A percentile compares a stretch with the other conserved stretches of the same genome.
phyloP scores from a whole-genome alignment of 1,140 invertebrate genomes.

The Tetranychus urticae region DNA sequence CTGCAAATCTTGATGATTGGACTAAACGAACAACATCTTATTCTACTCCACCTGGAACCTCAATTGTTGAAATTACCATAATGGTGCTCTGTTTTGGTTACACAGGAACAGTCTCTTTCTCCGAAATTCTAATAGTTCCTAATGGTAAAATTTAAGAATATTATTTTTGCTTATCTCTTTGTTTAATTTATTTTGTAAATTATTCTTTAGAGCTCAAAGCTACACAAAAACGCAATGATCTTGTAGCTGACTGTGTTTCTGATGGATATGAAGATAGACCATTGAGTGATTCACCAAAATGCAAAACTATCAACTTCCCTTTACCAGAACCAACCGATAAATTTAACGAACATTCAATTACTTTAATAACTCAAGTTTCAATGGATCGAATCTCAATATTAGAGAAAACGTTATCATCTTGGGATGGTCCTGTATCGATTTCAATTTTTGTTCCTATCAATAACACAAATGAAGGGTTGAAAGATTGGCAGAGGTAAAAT shows the following conservation, averaged over 20 bases:
- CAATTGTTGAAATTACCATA: constrained; percentile 10
- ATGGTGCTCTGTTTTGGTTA: constrained; percentile 15
- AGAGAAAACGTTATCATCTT: constrained; percentile 13
- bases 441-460: constrained; percentile 14
- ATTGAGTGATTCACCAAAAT: neutral
- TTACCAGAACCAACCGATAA: neutral
- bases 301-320: neutral
- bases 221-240: neutral
- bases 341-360: constrained; percentile 5
- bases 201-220: neutral
- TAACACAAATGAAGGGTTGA: constrained; percentile 3
- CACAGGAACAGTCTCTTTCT: constrained; percentile 13
- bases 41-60: neutral
- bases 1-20: constrained; percentile 10
- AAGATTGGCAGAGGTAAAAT: constrained; percentile 14
- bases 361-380: constrained; percentile 16
- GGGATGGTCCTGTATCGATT: constrained; percentile 16
- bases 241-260: neutral
- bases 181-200: neutral
- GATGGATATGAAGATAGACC: neutral
- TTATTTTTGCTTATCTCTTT: neutral
- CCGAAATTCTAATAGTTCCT: constrained; percentile 8
- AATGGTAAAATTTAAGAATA: neutral
- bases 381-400: constrained; percentile 16
- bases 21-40: constrained; percentile 5